Conservation (phyloP, 37 sponge, comb jelly and placozoan species). For the Crambe crambe region DNA sequence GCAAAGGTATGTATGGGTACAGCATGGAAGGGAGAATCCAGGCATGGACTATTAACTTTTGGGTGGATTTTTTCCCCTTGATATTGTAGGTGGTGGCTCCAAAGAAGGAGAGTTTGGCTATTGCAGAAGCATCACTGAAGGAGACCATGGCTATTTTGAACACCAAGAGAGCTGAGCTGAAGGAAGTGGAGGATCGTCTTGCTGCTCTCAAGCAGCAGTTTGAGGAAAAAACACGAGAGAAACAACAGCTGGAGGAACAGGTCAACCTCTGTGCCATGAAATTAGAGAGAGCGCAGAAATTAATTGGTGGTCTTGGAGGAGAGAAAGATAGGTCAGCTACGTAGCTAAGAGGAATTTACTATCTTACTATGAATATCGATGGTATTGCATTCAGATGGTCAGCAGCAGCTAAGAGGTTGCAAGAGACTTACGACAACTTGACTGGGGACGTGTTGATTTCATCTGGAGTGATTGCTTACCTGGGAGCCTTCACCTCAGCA, state of each 20-base stretch:
- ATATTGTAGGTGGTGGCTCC: constrained; percentile 89
- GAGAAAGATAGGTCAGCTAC: constrained; percentile 81
- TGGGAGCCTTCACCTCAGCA: constrained; percentile 97
- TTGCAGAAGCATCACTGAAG: constrained; percentile 79
- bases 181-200: constrained; percentile 94
- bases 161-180: constrained; percentile 92
- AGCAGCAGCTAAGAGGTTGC: constrained; percentile 78
- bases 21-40: too few relatives aligned
- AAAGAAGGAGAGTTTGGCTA: constrained; percentile 90
- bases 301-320: constrained; percentile 98
- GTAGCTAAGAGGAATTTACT: neutral
- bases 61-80: neutral
- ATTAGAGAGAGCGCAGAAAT: constrained; percentile 95
- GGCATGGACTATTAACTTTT: neutral
- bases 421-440: constrained; percentile 92
- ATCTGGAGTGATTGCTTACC: constrained; percentile 96
- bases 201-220: constrained; percentile 85
- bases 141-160: constrained; percentile 89
- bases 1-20: constrained; percentile 95
- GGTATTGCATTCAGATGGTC: constrained; percentile 70
- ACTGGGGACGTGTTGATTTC: constrained; percentile 97
- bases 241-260: constrained; percentile 90
- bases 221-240: constrained; percentile 90
- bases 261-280: constrained; percentile 97
- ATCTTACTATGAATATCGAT: neutral